Evolutionary conservation across 2,797 vertebrate genomes (phyloP).

Genomic region (Lithobates pipiens): DNA sequence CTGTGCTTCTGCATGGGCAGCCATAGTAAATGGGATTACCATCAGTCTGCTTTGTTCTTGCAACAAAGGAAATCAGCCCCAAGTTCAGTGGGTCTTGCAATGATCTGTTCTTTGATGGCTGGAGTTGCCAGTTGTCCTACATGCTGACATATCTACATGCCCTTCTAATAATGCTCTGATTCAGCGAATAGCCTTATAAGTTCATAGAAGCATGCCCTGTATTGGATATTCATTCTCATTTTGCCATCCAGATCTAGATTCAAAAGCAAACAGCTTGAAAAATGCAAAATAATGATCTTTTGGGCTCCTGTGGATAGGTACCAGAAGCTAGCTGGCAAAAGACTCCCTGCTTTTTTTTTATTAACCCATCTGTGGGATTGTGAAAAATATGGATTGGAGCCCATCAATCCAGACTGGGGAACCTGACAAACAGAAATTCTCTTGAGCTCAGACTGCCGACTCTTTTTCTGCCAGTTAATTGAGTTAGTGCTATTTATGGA

Average conservation of each 20-base stretch:
- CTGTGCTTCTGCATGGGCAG: no score
- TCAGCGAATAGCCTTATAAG: neutral
- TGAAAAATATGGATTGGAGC: slow-evolving; percentile 39
- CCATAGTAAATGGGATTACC: no score
- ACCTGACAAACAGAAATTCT: slow-evolving; percentile 56
- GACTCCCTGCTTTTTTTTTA: slow-evolving; percentile 36
- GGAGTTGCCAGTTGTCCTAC: neutral
- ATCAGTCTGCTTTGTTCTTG: no score
- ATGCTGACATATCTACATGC: neutral
- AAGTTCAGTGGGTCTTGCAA: no score
- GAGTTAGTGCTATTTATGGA: slow-evolving; percentile 38
- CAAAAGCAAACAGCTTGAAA: slow-evolving; percentile 49
- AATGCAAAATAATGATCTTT: slow-evolving; percentile 57
- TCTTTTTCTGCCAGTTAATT: slow-evolving; percentile 48
- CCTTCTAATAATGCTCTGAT: neutral
- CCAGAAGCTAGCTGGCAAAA: slow-evolving; percentile 51
- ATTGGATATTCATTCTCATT: slow-evolving; percentile 41
- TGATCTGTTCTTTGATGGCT: neutral
- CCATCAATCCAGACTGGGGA: slow-evolving; percentile 54
- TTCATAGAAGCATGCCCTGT: neutral
- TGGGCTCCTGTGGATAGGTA: slow-evolving; percentile 42
- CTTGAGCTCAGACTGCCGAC: slow-evolving; percentile 11
- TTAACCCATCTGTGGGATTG: slow-evolving; percentile 56
- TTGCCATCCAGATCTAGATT: slow-evolving; percentile 28
- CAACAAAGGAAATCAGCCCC: no score